Percentiles rank a stretch among this genome's conserved stretches.
Evolutionary conservation across 2,888 invertebrate genomes (phyloP).

Genomic region (Melanotus villosus): DNA sequence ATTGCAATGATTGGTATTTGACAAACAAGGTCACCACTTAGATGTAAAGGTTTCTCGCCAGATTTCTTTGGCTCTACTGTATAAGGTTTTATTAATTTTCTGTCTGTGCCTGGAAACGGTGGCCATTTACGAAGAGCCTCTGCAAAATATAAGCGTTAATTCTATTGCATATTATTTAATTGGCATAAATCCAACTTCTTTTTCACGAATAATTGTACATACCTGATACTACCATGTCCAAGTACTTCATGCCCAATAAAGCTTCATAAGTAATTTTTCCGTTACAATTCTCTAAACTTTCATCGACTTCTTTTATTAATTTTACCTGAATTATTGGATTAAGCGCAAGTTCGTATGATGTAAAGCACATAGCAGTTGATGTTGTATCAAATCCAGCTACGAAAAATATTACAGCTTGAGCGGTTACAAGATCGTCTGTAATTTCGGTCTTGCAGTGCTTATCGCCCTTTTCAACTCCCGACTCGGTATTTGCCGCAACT

Average conservation of each 20-base stretch:
- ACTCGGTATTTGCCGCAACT: constrained; percentile 2
- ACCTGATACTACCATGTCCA: constrained; percentile 5
- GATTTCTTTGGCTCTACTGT: constrained; percentile 64
- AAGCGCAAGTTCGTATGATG: constrained; percentile 67
- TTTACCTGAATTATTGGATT: constrained; percentile 56
- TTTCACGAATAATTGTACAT: no score
- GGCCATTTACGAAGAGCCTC: constrained; percentile 16
- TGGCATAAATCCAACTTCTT: no score
- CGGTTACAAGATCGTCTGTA: constrained; percentile 69
- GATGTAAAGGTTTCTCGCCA: constrained; percentile 46
- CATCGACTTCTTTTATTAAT: not conserved
- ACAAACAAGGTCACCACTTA: not conserved
- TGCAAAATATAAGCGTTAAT: no score
- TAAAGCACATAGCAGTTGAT: constrained; percentile 65
- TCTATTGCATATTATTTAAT: no score
- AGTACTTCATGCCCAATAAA: not conserved
- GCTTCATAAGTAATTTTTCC: not conserved
- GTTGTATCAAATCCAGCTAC: constrained; percentile 70
- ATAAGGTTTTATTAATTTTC: constrained; percentile 69
- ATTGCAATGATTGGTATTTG: not conserved
- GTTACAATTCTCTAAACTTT: not conserved
- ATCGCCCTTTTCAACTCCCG: not conserved
- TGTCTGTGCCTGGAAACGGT: constrained; percentile 6
- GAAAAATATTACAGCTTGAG: constrained; percentile 71
- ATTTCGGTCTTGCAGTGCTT: constrained; percentile 34